Base-by-base conservation (phyloP, 2,797 vertebrate species). In the Smutsia gigantea region DNA sequence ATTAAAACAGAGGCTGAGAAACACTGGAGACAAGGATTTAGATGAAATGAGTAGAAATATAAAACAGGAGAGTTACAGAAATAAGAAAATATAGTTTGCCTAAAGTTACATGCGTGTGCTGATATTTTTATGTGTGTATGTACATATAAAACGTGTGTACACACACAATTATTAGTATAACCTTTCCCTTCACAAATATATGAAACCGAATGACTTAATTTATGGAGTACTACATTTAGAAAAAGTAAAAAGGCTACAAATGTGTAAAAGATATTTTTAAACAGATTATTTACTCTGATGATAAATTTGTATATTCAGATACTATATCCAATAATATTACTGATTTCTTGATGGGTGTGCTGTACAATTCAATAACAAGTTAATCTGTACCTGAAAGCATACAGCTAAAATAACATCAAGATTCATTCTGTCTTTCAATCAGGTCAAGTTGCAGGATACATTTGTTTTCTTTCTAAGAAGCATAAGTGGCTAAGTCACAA, bases 1-100 rank as follows among this genome's bases (percentile, higher is more conserved):
- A 95, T 96, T 96, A 97, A 96, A 97, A 97, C 39, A 97, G 59
- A 97, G 63, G 18, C 72, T 71, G 3, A 66, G 63, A 92, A 98
- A 83, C 25, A 95, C 93, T 94, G 39, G 61, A 94, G 39, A 97
- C 27, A 12, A 95, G 39, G 90, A 57, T 34, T 93, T 94, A 59
- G 53, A 31, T 78, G 55, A 97, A 93, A 97, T 51, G 96, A 93
- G 14, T 39, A n/a, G 11, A 86, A 97, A 90, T 90, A 15, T 81
- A 93, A 96, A 96, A 49, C 4, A 71, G 9, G 63, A 31, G 18
- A 75, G 14, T 21, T 34, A 55, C 91, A 88, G 14, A 82, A 18
- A 12, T n/a, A 94, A 64, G 13, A 97, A 97, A 97, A 94, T 74
- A 86, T 0, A 87, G 4, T 94, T 97, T 97, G 42, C 93, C n/a